phyloP scores from a whole-genome alignment of 2,113 vertebrate genomes.

The Larimichthys polyactis region DNA sequence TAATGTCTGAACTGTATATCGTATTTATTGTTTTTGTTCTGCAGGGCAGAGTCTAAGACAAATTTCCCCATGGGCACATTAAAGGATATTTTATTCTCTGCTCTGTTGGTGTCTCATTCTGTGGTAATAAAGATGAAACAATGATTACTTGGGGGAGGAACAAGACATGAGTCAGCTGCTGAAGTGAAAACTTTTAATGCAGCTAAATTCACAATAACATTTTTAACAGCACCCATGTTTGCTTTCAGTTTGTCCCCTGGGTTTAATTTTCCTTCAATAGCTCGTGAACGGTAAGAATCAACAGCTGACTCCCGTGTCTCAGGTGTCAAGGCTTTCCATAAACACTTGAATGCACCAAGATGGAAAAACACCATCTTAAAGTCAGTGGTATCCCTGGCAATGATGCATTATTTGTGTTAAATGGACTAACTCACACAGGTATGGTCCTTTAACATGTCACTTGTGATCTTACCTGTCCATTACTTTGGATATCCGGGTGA shows the following conservation, averaged over 20 bases:
- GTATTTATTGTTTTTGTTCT: background rate
- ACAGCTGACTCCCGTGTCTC: conserved; percentile 10
- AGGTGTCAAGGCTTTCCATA: conserved; percentile 15
- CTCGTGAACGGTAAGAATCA: background rate
- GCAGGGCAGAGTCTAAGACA: background rate
- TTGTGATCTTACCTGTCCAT: conserved; percentile 65
- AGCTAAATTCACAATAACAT: background rate
- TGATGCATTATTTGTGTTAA: background rate
- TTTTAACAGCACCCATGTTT: background rate
- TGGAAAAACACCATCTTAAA: background rate
- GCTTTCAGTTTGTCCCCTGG: background rate
- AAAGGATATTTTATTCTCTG: background rate
- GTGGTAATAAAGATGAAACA: background rate
- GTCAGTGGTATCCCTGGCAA: background rate
- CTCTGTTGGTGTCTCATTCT: background rate
- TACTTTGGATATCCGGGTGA: conserved; percentile 48
- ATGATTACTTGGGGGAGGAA: background rate
- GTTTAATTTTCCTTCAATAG: conserved; percentile 17
- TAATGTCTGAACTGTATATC: background rate
- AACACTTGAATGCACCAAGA: conserved; percentile 11
- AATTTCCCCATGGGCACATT: conserved; percentile 1
- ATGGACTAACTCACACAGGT: background rate
- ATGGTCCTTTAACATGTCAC: background rate
- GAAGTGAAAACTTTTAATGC: background rate
- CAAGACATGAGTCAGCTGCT: background rate